Evolutionary conservation across 1,140 invertebrate species (phyloP), one percentile per base, ranked within the genome.

Genomic region (Scaptomyza pallida): DNA sequence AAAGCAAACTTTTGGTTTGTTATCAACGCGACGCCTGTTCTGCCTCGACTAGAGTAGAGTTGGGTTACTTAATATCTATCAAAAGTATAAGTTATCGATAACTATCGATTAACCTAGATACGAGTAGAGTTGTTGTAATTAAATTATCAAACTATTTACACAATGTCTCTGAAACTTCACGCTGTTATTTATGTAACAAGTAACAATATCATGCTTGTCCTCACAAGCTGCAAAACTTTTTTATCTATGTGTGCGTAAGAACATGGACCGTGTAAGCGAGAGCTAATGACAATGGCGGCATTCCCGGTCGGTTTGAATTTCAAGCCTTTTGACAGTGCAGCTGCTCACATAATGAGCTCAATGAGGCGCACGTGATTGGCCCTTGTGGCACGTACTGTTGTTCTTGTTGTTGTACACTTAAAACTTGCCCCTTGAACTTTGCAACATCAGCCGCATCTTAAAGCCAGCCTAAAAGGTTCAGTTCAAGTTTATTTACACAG

Each of bases 341-440:
- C 63, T 62, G 78, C 64, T 76, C 74, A 74, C 48, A 75, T 82
- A 82, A 82, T 82, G 79, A 82, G 78, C 74, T 74, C 78, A 78
- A 82, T 83, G 74, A 78, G 75, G 56, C 60, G 79, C 72, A 75
- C 78, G 79, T 82, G 78, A 82, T 82, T 74, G 81, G 64, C 64
- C 79, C 50, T 78, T 67, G 23, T 44, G 64, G 61, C 78, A 82
- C 78, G 78, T 82, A 51, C 61, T 71, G 44, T 71, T 71, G 63
- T 48, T 65, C 37, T 45, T 45, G 48, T 45, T 61, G 30, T 15
- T 52, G 10, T 16, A 15, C 57, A 9, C 50, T 70, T 70, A 41
- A 70, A 63, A 23, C 17, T 23, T 33, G 26, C 44, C 23, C 50
- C 57, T 35, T 62, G 15, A 37, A 52, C 62, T 62, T 33, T 17